Base-by-base conservation (phyloP, 1,140 invertebrate species). In the Melanaphis sacchari region DNA sequence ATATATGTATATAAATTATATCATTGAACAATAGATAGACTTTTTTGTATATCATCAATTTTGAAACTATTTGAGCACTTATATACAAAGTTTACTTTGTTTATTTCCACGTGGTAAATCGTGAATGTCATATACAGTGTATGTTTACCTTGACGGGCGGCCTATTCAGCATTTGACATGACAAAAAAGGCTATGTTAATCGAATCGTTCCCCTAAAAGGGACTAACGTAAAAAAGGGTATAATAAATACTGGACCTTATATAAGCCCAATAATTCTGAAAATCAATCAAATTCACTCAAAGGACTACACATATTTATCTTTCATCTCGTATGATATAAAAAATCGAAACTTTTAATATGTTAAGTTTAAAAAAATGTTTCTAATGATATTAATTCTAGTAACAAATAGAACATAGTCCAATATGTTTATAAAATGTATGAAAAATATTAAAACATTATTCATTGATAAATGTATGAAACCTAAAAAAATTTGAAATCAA, bases 201-300 rank as follows among this genome's bases (percentile, higher is more conserved):
- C 91, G 91, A 93, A 93, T 76, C 76, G 91, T 93, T 93, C 38
- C 46, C 24, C 91, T 46, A 82, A 93, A 82, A 93, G 46, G 81
- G 81, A 21, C 36, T 52, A 41, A 31, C 88, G 40, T 43, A 66
- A 59, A 90, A 90, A 41, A 90, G 31, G 52, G 38, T 90, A 90
- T 90, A 90, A 90, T 66, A 90, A 90, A 90, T 90, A 59, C 89
- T 26, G 46, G 91, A 93, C 46, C 36, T 93, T 85, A 31, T 93
- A 22, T 85, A 85, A 85, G n/a, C 43, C 43, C n/a, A 11, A 49
- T 36, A 9, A 49, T 36, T 76, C 41, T 40, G 76, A 85, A 85
- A 93, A 82, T 93, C 91, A 93, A 93, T 93, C 91, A 93, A 85
- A 93, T 38, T 36, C 43, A 82, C 76, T 43, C 43, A 31, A 36